These are phyloP conservation scores for Anhinga anhinga DNA, from an alignment of 2,113 vertebrate genomes.

Conservation along the genomic window DNA sequence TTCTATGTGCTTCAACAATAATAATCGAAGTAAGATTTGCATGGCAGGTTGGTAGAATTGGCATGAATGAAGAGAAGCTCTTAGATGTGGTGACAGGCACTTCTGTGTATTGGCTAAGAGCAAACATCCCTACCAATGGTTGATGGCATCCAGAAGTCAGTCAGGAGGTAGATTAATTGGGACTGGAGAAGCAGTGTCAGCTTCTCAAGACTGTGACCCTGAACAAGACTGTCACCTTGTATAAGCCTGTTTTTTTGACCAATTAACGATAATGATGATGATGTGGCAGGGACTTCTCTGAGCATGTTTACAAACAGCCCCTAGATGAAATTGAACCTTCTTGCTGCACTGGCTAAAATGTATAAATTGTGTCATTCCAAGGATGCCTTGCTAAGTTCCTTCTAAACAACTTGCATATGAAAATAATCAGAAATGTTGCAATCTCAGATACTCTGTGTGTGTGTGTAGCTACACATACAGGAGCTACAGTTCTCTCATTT, in stretches of 20 bases:
- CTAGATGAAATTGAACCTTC: neutral
- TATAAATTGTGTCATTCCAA: neutral
- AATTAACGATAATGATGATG: neutral
- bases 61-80: neutral
- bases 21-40: neutral
- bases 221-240: neutral
- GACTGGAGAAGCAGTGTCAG: neutral
- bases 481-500: neutral
- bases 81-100: neutral
- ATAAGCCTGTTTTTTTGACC: neutral
- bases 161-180: neutral
- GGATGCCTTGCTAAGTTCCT: neutral
- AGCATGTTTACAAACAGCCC: neutral
- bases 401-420: neutral
- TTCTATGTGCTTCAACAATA: neutral
- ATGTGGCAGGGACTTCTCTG: neutral
- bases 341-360: neutral
- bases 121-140: neutral
- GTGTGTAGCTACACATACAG: neutral
- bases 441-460: neutral
- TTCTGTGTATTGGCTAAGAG: neutral
- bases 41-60: neutral
- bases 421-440: neutral
- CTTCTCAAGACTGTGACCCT: neutral
- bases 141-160: neutral